phyloP scores from a whole-genome alignment of 1,140 invertebrate species.

The Bombyx mandarina region DNA sequence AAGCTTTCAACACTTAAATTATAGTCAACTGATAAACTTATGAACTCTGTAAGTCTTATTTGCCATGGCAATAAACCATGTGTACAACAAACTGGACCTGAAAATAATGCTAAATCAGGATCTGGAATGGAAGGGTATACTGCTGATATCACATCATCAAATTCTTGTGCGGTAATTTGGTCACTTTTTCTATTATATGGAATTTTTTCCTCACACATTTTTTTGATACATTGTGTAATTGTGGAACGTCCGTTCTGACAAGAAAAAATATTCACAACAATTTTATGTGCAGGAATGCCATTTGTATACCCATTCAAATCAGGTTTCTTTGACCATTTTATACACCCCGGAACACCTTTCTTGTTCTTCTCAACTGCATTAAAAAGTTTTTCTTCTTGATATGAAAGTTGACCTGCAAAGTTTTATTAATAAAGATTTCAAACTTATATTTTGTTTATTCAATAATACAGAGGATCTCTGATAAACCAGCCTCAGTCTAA shows the following conservation, averaged over 20 bases:
- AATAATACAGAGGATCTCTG: too few species aligned
- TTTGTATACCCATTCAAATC: conserved; percentile 71
- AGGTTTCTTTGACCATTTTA: conserved; percentile 72
- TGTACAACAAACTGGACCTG: conserved; percentile 72
- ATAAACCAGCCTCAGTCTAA: too few species aligned
- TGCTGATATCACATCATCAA: conserved; percentile 66
- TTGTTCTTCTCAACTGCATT: conserved; percentile 68
- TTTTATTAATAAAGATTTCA: too few species aligned
- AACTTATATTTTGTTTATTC: too few species aligned
- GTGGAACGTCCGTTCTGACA: conserved; percentile 71
- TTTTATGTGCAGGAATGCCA: conserved; percentile 68
- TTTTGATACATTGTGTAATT: conserved; percentile 59
- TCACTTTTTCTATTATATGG: conserved; percentile 23
- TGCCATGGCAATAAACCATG: conserved; percentile 80
- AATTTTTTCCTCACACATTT: conserved; percentile 36
- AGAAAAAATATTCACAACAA: conserved; percentile 57
- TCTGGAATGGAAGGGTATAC: conserved; percentile 73
- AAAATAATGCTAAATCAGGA: conserved; percentile 77
- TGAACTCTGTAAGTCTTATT: conserved; percentile 78
- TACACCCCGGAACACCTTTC: conserved; percentile 66
- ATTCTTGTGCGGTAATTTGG: conserved; percentile 49
- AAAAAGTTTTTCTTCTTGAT: conserved; percentile 71
- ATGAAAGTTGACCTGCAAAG: conserved; percentile 71
- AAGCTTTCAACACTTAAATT: conserved; percentile 71
- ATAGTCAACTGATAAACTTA: conserved; percentile 72